Conservation (phyloP, 2,113 vertebrate species). For the Apistogramma diplotaenia region DNA sequence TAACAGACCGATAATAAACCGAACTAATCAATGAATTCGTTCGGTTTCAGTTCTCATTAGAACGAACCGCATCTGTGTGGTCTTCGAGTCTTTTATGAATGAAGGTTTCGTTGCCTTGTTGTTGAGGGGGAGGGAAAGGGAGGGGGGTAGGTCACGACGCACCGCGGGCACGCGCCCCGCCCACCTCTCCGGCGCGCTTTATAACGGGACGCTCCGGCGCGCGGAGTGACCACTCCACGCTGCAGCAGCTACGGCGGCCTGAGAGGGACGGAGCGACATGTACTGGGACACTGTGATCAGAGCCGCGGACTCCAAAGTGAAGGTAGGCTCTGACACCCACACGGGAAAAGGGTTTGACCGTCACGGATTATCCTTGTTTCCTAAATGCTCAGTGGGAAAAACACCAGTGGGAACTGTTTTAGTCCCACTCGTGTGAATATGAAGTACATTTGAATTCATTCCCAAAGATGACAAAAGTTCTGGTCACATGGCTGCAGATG, state of each 20-base stretch:
- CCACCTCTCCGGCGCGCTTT: slow-evolving; percentile 61
- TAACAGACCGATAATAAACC: no score
- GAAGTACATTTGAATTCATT: background rate
- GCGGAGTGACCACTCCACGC: slow-evolving; percentile 19
- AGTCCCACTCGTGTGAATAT: background rate
- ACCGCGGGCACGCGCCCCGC: slow-evolving; percentile 39
- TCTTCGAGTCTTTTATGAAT: slow-evolving; percentile 60
- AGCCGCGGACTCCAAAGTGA: slow-evolving; percentile 32
- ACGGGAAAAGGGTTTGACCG: no score
- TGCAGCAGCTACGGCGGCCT: background rate
- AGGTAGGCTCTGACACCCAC: slow-evolving; percentile 37
- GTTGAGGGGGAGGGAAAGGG: background rate
- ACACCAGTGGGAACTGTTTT: background rate
- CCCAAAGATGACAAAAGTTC: background rate
- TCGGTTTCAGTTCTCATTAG: no score
- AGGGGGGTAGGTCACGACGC: slow-evolving; percentile 75
- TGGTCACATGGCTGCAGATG: slow-evolving; percentile 64
- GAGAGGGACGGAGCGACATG: slow-evolving; percentile 10
- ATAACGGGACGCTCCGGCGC: slow-evolving; percentile 59
- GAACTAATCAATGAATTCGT: background rate
- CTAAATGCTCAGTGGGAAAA: background rate
- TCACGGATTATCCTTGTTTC: rapidly evolving
- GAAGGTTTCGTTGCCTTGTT: slow-evolving; percentile 36
- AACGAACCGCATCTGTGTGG: background rate
- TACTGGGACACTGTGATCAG: slow-evolving; percentile 47